phyloP scores from a whole-genome alignment of 1,140 invertebrate species.

The Drosophila pruinosa region DNA sequence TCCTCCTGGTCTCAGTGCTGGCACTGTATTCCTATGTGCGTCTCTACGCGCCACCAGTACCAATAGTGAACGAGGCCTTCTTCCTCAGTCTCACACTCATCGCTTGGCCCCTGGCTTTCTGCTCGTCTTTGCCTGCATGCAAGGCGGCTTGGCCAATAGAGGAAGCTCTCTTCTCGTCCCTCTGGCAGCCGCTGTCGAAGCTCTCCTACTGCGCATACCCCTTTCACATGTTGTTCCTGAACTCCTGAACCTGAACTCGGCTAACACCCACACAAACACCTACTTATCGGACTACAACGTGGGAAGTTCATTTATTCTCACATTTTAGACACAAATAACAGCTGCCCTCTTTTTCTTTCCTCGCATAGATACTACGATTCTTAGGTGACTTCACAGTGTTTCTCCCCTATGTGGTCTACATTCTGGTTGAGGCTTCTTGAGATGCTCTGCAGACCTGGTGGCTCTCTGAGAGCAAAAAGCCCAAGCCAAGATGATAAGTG shows the following conservation, averaged over 20 bases:
- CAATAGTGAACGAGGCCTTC: slow-evolving; percentile 83
- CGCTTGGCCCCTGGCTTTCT: slow-evolving; percentile 85
- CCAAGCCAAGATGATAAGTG: too few species aligned
- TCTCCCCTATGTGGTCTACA: slow-evolving; percentile 46
- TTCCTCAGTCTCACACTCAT: slow-evolving; percentile 86
- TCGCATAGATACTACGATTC: slow-evolving; percentile 48
- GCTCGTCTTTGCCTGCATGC: slow-evolving; percentile 86
- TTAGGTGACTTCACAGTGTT: slow-evolving; percentile 59
- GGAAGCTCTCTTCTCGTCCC: slow-evolving; percentile 79
- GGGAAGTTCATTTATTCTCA: slow-evolving; percentile 33
- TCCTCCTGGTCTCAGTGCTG: slow-evolving; percentile 65
- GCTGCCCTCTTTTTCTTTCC: too few species aligned
- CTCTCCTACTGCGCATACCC: slow-evolving; percentile 84
- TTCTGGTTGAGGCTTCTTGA: slow-evolving; percentile 61
- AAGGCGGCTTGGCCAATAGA: slow-evolving; percentile 85
- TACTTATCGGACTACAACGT: slow-evolving; percentile 50
- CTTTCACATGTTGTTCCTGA: slow-evolving; percentile 78
- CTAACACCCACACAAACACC: slow-evolving; percentile 25
- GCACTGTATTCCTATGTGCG: slow-evolving; percentile 61
- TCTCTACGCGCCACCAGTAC: slow-evolving; percentile 27
- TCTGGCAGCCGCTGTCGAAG: slow-evolving; percentile 83
- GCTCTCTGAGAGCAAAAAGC: slow-evolving; percentile 12
- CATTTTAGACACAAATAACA: too few species aligned
- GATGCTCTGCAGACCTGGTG: slow-evolving; percentile 33
- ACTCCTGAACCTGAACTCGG: slow-evolving; percentile 20